Evolutionary conservation across 2,888 invertebrate species (phyloP).

Genomic region (Unio pictorum): DNA sequence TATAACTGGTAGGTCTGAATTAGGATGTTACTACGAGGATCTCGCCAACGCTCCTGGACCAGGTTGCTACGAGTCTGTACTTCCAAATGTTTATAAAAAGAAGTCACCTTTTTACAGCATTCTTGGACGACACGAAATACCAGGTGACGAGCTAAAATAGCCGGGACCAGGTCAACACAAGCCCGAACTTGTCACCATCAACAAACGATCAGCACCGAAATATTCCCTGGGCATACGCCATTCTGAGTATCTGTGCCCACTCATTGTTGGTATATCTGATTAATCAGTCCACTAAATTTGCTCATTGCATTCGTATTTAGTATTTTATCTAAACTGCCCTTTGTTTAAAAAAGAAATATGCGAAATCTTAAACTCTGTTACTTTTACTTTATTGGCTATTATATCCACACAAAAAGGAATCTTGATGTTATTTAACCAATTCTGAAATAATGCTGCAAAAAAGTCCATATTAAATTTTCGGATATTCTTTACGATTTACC

Average conservation of each 20-base stretch:
- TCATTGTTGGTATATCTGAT: slow-evolving; percentile 37
- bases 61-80: slow-evolving; percentile 81
- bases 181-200: slow-evolving; percentile 87
- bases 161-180: slow-evolving; percentile 94
- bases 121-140: slow-evolving; percentile 83
- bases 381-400: too few relatives aligned
- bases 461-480: too few relatives aligned
- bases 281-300: too few relatives aligned
- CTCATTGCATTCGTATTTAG: too few relatives aligned
- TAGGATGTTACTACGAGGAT: slow-evolving; percentile 62
- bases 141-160: slow-evolving; percentile 83
- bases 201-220: slow-evolving; percentile 55
- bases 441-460: too few relatives aligned
- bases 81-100: slow-evolving; percentile 75
- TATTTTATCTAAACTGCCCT: too few relatives aligned
- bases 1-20: slow-evolving; percentile 81
- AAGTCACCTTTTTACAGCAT: slow-evolving; percentile 88
- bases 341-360: too few relatives aligned
- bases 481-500: too few relatives aligned
- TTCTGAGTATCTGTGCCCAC: slow-evolving; percentile 66
- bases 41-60: slow-evolving; percentile 77
- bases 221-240: slow-evolving; percentile 72
- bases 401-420: too few relatives aligned
- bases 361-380: too few relatives aligned
- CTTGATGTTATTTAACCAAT: too few relatives aligned